These are phyloP conservation scores for Philhelius pedissequus DNA, from an alignment of 2,888 invertebrate genomes.

Conservation along the genomic window DNA sequence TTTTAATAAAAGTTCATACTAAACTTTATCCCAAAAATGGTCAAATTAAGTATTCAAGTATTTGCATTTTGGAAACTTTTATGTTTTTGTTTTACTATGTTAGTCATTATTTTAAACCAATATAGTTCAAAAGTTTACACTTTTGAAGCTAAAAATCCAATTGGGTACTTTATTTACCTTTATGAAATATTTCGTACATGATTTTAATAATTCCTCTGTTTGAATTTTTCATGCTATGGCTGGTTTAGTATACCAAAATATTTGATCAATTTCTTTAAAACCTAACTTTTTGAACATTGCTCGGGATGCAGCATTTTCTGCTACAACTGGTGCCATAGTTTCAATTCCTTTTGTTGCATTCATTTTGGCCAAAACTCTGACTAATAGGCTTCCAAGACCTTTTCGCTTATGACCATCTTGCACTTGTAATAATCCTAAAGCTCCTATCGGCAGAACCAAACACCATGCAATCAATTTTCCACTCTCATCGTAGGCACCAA, in stretches of 20 bases:
- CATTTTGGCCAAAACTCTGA: slow-evolving; percentile 62
- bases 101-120: too few relatives aligned
- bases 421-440: slow-evolving; percentile 68
- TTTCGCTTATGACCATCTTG: slow-evolving; percentile 51
- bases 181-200: too few relatives aligned
- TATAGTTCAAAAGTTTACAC: too few relatives aligned
- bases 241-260: slow-evolving; percentile 17
- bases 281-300: slow-evolving; percentile 67
- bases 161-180: too few relatives aligned
- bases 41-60: too few relatives aligned
- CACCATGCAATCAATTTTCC: slow-evolving; percentile 69
- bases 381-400: slow-evolving; percentile 65
- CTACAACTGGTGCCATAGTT: slow-evolving; percentile 62
- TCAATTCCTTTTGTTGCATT: slow-evolving; percentile 63
- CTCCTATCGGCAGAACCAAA: slow-evolving; percentile 55
- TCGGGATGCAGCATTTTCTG: slow-evolving; percentile 60
- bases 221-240: neutral
- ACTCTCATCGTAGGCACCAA: slow-evolving; percentile 66
- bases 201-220: too few relatives aligned
- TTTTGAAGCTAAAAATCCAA: too few relatives aligned
- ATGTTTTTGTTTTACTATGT: too few relatives aligned
- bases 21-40: too few relatives aligned
- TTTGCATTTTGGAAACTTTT: too few relatives aligned
- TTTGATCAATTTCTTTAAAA: slow-evolving; percentile 57
- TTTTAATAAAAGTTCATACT: too few relatives aligned